Percentiles rank a stretch among this genome's conserved stretches.
phyloP scores from a whole-genome alignment of 2,888 invertebrate genomes.

The Drosophila macrospina region DNA sequence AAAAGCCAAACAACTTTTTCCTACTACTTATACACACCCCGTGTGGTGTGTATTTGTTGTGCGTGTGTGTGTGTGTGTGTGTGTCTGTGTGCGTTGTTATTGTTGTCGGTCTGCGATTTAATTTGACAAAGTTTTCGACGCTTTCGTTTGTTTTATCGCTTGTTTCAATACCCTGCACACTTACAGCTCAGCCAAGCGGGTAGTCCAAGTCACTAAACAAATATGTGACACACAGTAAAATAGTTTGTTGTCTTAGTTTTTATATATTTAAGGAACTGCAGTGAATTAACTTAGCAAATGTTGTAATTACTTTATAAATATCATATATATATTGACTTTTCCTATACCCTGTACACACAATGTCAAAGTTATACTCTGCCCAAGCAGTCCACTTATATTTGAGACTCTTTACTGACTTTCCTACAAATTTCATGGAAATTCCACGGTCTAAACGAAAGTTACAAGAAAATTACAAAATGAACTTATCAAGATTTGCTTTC shows the following conservation, averaged over 20 bases:
- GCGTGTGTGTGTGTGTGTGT: constrained; percentile 9
- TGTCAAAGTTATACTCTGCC: too few relatives aligned
- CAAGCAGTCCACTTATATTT: too few relatives aligned
- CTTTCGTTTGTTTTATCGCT: constrained; percentile 60
- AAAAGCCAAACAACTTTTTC: constrained; percentile 39
- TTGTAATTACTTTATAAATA: background rate
- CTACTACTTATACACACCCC: constrained; percentile 6
- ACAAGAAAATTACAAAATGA: background rate
- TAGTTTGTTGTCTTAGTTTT: background rate
- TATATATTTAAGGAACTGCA: background rate
- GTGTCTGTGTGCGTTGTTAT: constrained; percentile 2
- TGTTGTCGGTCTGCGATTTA: constrained; percentile 59
- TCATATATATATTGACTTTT: too few relatives aligned
- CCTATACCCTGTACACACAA: too few relatives aligned
- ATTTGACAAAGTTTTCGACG: constrained; percentile 70
- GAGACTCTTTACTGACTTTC: background rate
- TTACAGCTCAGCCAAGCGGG: background rate
- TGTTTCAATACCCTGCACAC: constrained; percentile 49
- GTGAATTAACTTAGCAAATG: background rate
- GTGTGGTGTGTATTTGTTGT: constrained; percentile 11
- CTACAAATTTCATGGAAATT: background rate
- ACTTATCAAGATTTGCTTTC: background rate
- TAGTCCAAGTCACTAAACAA: background rate
- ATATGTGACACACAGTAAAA: background rate
- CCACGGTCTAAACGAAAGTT: background rate